Evolutionary conservation across 2,888 invertebrate species (phyloP), one percentile per base, ranked within the genome.

Genomic region (Leptinotarsa rubiginosa): DNA sequence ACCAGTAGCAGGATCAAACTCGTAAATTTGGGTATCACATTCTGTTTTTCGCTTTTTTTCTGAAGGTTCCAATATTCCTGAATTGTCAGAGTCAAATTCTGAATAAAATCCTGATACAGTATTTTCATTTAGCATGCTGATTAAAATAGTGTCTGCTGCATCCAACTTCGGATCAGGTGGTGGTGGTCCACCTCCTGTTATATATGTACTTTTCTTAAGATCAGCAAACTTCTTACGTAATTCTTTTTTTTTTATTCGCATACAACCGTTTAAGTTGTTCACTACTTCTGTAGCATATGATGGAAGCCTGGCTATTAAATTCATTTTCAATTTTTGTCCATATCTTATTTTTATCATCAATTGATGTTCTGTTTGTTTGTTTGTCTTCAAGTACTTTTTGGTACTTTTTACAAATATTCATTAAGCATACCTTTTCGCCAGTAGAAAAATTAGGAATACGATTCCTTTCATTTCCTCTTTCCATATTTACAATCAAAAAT

Each of bases 61-160:
- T 64, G 22, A 22, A 22, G 64, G 25, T 10, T 64, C 20, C 64
- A 22, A 64, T 64, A 22, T 64, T 22, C 18, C 64, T 64, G 16
- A 64, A 64, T 64, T 64, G 64, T 65, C 65, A 2, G 65, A 65
- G 47, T 65, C 65, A 65, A 65, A 65, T 41, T 65, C 65, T 65
- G 65, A 31, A 65, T 13, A 16, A 41, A 65, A 65, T 65, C 65
- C 65, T 41, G 47, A 65, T 41, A 65, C 65, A 65, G 65, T 65
- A 41, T 65, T 47, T 65, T 65, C 65, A 65, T 65, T 22, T 47
- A 65, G 12, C 41, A 65, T 65, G 15, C 47, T 41, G 13, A 65
- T 65, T 65, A 65, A 65, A 65, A 65, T 65, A 16, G 41, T 16
- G 41, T 65, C 65, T 41, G 65, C 47, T 41, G 65, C 31, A 41